Base-by-base conservation (phyloP, 2,113 vertebrate genomes). In the Origma solitaria region DNA sequence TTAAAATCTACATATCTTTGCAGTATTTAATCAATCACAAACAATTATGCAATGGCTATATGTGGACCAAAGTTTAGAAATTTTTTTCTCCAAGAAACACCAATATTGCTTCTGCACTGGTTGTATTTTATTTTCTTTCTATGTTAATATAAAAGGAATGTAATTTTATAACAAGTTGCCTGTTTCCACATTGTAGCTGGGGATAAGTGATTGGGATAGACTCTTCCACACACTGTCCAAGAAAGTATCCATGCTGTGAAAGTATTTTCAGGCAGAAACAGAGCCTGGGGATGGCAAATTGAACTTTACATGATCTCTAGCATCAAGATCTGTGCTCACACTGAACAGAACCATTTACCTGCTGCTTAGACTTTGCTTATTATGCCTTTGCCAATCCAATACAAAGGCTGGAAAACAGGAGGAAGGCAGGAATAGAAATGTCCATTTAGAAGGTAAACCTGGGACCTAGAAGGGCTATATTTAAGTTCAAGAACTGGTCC, bases 161-260 rank as follows among this genome's bases (percentile, higher is more conserved):
- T 31, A 27, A 2, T 69, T 77, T 30, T 49, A 31, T 23, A 33
- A 15, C 9, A n/a, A 75, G 6, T 44, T 54, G 23, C 47, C 57
- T 77, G 38, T 45, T 85, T 69, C 14, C 33, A n/a, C 0, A 0
- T 37, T n/a, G 45, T 60, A 9, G 33, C 0, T 51, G 8, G 4
- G 10, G 12, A 27, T 45, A 7, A 40, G 2, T 61, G 50, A 10
- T n/a, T 51, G 15, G 30, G 15, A 37, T 13, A 79, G 5, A 15
- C 5, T n/a, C 19, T 35, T 65, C 30, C 33, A 56, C n/a, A 44
- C n/a, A 33, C 15, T 40, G 6, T 25, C 44, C 28, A 60, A 73
- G 21, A 72, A 68, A 62, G 11, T 5, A 23, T 15, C 16, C 11
- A 31, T 45, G 3, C 18, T 65, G 2, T 53, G 58, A 49, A 83